Conservation (phyloP, 1,140 invertebrate genomes). For the Medauroidea extradentata region DNA sequence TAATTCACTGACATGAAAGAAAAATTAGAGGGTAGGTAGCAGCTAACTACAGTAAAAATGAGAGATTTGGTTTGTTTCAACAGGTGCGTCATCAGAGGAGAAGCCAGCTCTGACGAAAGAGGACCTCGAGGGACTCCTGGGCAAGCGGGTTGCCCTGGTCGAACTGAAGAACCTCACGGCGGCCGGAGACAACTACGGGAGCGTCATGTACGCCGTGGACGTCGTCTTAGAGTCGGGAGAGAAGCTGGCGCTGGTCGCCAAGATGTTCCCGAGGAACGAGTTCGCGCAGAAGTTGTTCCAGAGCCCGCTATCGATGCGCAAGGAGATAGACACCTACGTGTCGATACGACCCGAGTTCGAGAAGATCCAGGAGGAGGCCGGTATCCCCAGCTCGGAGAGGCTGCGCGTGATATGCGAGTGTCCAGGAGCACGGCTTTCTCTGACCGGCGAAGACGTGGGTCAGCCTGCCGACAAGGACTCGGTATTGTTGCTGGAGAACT, state of each 20-base stretch:
- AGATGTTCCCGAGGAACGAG: constrained; percentile 52
- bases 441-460: too few species aligned
- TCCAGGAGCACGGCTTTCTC: too few species aligned
- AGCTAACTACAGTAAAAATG: too few species aligned
- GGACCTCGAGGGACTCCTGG: constrained; percentile 31
- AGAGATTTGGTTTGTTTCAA: too few species aligned
- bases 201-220: too few species aligned
- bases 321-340: constrained; percentile 53
- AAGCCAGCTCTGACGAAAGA: constrained; percentile 29
- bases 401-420: too few species aligned
- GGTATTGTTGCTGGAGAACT: too few species aligned
- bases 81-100: constrained; percentile 18
- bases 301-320: constrained; percentile 52
- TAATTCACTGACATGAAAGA: too few species aligned
- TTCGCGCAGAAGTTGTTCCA: constrained; percentile 52
- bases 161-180: constrained; percentile 33
- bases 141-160: constrained; percentile 25
- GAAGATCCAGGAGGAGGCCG: constrained; percentile 39
- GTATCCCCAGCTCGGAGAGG: too few species aligned
- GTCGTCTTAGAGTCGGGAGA: constrained; percentile 21
- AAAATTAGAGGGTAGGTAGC: too few species aligned
- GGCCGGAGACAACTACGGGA: too few species aligned
- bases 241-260: constrained; percentile 48
- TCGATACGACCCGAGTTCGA: constrained; percentile 46
- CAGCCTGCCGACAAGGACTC: too few species aligned